phyloP scores from a whole-genome alignment of 2,113 vertebrate genomes.

The Pseudopodoces humilis region DNA sequence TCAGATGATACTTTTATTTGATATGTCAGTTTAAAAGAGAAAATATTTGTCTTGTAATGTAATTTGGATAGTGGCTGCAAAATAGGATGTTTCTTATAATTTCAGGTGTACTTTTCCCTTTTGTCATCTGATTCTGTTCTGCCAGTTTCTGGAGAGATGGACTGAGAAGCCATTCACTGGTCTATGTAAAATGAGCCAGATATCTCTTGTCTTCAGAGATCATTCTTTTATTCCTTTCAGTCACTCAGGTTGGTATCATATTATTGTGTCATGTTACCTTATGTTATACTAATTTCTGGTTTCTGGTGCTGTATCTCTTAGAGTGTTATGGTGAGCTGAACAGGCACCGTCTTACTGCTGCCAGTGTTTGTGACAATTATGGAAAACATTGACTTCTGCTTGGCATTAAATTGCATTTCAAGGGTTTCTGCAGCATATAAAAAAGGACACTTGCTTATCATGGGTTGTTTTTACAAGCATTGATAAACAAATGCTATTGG shows the following conservation, averaged over 20 bases:
- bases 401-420: constrained; percentile 1
- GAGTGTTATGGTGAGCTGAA: not conserved
- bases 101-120: not conserved
- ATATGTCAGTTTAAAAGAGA: not conserved
- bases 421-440: not conserved
- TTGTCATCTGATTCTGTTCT: not conserved
- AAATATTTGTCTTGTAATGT: not conserved
- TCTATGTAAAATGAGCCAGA: not conserved
- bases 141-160: not conserved
- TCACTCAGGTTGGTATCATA: not conserved
- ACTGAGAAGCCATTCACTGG: not conserved
- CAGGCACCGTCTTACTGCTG: not conserved
- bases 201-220: not conserved
- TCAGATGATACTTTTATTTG: not conserved
- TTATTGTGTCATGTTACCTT: not conserved
- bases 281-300: not conserved
- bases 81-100: not conserved
- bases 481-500: not conserved
- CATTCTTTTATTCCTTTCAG: not conserved
- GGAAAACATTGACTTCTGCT: not conserved
- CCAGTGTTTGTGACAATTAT: not conserved
- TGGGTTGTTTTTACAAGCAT: not conserved
- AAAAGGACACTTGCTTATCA: not conserved
- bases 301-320: not conserved
- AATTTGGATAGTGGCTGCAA: not conserved